Conservation (phyloP, 2,888 invertebrate species). For the Antheraea assamensis region DNA sequence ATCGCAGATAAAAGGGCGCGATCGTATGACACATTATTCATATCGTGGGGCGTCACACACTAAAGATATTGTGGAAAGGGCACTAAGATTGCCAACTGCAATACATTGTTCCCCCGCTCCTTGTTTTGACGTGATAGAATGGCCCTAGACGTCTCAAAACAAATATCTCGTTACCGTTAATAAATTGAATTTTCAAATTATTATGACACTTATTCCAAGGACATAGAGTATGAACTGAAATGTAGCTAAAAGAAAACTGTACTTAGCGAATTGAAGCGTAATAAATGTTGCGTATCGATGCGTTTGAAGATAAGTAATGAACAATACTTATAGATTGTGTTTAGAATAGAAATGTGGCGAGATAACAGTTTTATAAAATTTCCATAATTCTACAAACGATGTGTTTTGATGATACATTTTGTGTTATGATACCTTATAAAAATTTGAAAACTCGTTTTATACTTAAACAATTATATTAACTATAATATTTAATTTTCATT, state of each 20-base stretch:
- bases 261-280: slow-evolving; percentile 54
- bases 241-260: slow-evolving; percentile 29
- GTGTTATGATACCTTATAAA: background rate
- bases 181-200: slow-evolving; percentile 21
- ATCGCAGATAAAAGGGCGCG: slow-evolving; percentile 72
- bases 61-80: slow-evolving; percentile 81
- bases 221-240: slow-evolving; percentile 27
- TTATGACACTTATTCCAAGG: slow-evolving; percentile 30
- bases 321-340: slow-evolving; percentile 67
- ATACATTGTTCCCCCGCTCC: slow-evolving; percentile 75
- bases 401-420: background rate
- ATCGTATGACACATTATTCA: slow-evolving; percentile 80
- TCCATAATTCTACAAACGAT: slow-evolving; percentile 15
- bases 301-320: slow-evolving; percentile 81
- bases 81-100: slow-evolving; percentile 80
- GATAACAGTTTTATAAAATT: slow-evolving; percentile 43
- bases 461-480: too few species aligned
- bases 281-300: slow-evolving; percentile 81
- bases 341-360: slow-evolving; percentile 61
- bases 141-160: slow-evolving; percentile 66
- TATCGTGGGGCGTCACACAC: slow-evolving; percentile 76
- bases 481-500: too few species aligned
- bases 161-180: slow-evolving; percentile 39
- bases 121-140: slow-evolving; percentile 80
- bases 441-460: background rate